These are phyloP conservation scores for Gymnoscopelus microlampas DNA, from an alignment of 2,797 vertebrate genomes.

Conservation along the genomic window DNA sequence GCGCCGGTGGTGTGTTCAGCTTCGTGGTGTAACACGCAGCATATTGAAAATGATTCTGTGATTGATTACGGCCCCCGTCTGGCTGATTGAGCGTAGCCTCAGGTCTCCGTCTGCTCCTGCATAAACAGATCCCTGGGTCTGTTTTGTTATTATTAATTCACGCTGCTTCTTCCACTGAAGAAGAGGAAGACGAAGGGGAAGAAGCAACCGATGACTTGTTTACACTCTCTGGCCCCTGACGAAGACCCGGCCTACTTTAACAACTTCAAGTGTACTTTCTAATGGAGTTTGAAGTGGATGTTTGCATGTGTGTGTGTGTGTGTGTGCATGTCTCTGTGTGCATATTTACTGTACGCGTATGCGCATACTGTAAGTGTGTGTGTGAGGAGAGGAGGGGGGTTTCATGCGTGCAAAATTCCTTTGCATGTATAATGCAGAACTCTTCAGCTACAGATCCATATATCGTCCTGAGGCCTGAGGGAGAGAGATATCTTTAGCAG, in stretches of 20 bases:
- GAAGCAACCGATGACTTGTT: slow-evolving; percentile 74
- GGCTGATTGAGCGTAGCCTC: slow-evolving; percentile 75
- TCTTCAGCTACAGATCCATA: slow-evolving; percentile 59
- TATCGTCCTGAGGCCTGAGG: slow-evolving; percentile 26
- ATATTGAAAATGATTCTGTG: slow-evolving; percentile 61
- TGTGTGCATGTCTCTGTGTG: slow-evolving; percentile 18
- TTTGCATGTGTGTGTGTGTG: slow-evolving; percentile 26
- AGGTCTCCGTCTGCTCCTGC: slow-evolving; percentile 60
- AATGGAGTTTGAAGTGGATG: slow-evolving; percentile 55
- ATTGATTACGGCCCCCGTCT: slow-evolving; percentile 63
- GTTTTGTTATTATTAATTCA: slow-evolving; percentile 74
- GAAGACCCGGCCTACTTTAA: slow-evolving; percentile 74
- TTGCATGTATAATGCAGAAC: slow-evolving; percentile 70
- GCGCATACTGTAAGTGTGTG: neutral
- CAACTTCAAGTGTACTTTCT: slow-evolving; percentile 60
- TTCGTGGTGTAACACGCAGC: slow-evolving; percentile 49
- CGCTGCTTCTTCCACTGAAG: slow-evolving; percentile 63
- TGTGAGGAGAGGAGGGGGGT: neutral
- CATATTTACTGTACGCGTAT: too few species aligned
- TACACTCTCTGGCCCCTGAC: slow-evolving; percentile 59
- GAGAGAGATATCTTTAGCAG: slow-evolving; percentile 45
- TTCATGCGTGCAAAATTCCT: slow-evolving; percentile 48
- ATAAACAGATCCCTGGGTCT: slow-evolving; percentile 64
- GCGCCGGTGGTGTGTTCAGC: slow-evolving; percentile 42
- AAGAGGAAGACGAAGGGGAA: slow-evolving; percentile 33